Evolutionary conservation across 2,113 vertebrate genomes (phyloP), one percentile per base, ranked within the genome.

Genomic region (Epinephelus lanceolatus): DNA sequence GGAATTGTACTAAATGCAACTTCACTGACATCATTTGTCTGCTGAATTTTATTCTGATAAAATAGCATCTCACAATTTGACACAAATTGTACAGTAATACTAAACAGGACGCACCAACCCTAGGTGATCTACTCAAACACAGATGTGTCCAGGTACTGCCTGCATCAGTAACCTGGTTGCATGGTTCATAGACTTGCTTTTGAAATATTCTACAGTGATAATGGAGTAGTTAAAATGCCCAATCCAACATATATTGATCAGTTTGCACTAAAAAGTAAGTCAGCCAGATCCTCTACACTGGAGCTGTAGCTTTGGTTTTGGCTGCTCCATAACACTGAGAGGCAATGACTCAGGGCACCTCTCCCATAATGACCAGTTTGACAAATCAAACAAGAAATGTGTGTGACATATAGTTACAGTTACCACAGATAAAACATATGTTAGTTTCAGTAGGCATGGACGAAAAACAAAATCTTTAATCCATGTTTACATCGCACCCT

Each of bases 321-420:
- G 30, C 67, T 71, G 45, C 72, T 71, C 51, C 60, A 33, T 62
- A 63, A 21, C 45, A 68, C 56, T 78, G 18, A 78, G 23, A 80
- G 37, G 52, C 63, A 60, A 55, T 2, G 19, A 57, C 18, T 55
- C 2, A 1, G 5, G 5, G 0, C 55, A 72, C 51, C 71, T 53
- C 25, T 21, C 42, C 51, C 68, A 81, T 70, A 21, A 17, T 15
- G 53, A 79, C 12, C 56, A 70, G 60, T 71, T 25, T 71, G 70
- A 71, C 12, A 33, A 42, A 18, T 82, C 40, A 80, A 82, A 76
- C 47, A 53, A 42, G 27, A 70, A 23, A 55, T 78, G 78, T 87
- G 66, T 81, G 66, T 66, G 42, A 66, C 70, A 61, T 21, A 21
- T 47, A 60, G 47, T 56, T 60, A 45, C 19, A 55, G 0, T 73